Evolutionary conservation across 2,888 invertebrate species (phyloP), one percentile per base, ranked within the genome.

Genomic region (Lapara coniferarum): DNA sequence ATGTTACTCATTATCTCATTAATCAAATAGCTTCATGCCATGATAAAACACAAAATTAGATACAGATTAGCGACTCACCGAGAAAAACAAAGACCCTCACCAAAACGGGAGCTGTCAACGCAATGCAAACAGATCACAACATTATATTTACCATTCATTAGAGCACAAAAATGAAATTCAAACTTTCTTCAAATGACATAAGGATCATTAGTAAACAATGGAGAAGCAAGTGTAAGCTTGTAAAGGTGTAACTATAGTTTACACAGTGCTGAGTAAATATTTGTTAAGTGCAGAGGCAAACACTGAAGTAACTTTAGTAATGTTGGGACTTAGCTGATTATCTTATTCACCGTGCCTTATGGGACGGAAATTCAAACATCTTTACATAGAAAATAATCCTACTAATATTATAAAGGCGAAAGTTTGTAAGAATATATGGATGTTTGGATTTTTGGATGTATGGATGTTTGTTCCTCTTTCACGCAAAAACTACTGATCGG

Each of bases 41-140:
- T 19, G 53, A 55, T 55, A 63, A 19, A 72, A 74, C 78, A 78
- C 68, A 71, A 72, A 70, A 66, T 63, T 78, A 86, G 85, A 84
- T 81, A 84, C 66, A 86, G 86, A 89, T 89, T 87, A 89, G 86
- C 84, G 82, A 84, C 81, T 84, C 75, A 84, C 82, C 73, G 81
- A 81, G 81, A 87, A 87, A 88, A 88, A 86, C 83, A 89, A 88
- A 88, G 84, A 83, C 80, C 73, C 77, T 81, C 80, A 73, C 74
- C 74, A 84, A 88, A 89, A 89, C 89, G 82, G 91, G 83, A 91
- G 91, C 90, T 87, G 86, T 87, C 85, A 84, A 76, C 83, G 66
- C 73, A 70, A 67, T 72, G 76, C 79, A 71, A 69, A 71, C 71
- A 73, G 63, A 72, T 75, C 75, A 74, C 72, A 69, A 71, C 71